phyloP scores from a whole-genome alignment of 2,113 vertebrate genomes.

The Paramisgurnus dabryanus region DNA sequence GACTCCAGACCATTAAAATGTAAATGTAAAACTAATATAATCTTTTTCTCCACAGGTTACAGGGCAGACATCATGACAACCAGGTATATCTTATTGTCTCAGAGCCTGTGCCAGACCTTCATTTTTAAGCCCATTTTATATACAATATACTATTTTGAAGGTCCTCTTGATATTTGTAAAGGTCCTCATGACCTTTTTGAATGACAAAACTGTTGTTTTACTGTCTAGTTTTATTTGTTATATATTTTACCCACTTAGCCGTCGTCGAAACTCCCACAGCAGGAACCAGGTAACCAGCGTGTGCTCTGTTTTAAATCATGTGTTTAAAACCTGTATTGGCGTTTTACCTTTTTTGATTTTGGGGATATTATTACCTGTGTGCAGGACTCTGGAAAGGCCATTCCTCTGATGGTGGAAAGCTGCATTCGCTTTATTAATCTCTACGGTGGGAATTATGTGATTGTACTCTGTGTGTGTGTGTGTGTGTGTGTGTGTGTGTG shows the following conservation, averaged over 20 bases:
- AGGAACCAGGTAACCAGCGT: slow-evolving; percentile 88
- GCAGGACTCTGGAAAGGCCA: slow-evolving; percentile 93
- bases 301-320: neutral
- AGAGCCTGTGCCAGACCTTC: slow-evolving; percentile 10
- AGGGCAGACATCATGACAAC: slow-evolving; percentile 56
- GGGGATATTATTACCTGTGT: slow-evolving; percentile 47
- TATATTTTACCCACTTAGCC: slow-evolving; percentile 77
- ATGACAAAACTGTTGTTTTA: slow-evolving; percentile 36
- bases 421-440: slow-evolving; percentile 98
- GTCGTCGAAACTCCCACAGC: slow-evolving; percentile 96
- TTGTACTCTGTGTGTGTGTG: no score
- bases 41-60: slow-evolving; percentile 48
- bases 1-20: neutral
- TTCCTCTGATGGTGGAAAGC: slow-evolving; percentile 96
- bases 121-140: neutral
- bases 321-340: neutral
- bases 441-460: slow-evolving; percentile 80
- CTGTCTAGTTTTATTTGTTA: slow-evolving; percentile 55
- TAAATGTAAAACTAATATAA: slow-evolving; percentile 10
- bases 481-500: no score
- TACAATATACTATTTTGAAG: neutral
- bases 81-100: slow-evolving; percentile 37
- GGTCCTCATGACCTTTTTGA: slow-evolving; percentile 12
- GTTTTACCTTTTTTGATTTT: slow-evolving; percentile 16
- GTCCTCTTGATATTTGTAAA: slow-evolving; percentile 13